Evolutionary conservation across 2,113 vertebrate genomes (phyloP).

Genomic region (Condylura cristata): DNA sequence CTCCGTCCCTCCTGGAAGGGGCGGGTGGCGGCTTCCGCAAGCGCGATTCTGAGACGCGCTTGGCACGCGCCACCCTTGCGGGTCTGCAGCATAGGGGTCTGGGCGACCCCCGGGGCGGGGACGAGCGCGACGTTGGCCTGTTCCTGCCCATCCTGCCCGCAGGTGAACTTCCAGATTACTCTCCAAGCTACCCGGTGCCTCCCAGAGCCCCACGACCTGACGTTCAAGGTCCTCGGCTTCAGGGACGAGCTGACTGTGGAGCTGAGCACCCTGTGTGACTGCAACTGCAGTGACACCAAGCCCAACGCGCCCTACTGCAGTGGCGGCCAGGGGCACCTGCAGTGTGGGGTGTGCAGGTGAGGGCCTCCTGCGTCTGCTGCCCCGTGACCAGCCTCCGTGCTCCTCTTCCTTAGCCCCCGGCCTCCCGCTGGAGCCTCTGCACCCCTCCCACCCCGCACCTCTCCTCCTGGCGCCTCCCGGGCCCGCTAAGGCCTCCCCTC

Average conservation of each 20-base stretch:
- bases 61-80: background rate
- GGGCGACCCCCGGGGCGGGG: background rate
- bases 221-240: slow-evolving; percentile 86
- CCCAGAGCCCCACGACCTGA: slow-evolving; percentile 58
- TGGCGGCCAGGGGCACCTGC: slow-evolving; percentile 78
- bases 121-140: background rate
- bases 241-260: slow-evolving; percentile 84
- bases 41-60: background rate
- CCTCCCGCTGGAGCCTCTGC: background rate
- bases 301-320: slow-evolving; percentile 79
- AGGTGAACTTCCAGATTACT: slow-evolving; percentile 86
- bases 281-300: slow-evolving; percentile 80
- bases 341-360: slow-evolving; percentile 88
- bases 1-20: background rate
- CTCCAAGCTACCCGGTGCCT: slow-evolving; percentile 80
- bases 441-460: too few species aligned
- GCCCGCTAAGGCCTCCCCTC: background rate
- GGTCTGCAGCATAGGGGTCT: background rate
- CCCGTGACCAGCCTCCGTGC: fast-evolving
- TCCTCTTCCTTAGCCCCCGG: background rate
- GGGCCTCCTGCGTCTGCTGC: background rate
- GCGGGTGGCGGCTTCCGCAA: background rate
- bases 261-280: slow-evolving; percentile 83
- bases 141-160: background rate
- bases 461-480: too few species aligned